A percentile compares a stretch with the other conserved stretches of the same genome.
Conservation (phyloP, 2,797 vertebrate species). For the Craterocephalus amniculus region DNA sequence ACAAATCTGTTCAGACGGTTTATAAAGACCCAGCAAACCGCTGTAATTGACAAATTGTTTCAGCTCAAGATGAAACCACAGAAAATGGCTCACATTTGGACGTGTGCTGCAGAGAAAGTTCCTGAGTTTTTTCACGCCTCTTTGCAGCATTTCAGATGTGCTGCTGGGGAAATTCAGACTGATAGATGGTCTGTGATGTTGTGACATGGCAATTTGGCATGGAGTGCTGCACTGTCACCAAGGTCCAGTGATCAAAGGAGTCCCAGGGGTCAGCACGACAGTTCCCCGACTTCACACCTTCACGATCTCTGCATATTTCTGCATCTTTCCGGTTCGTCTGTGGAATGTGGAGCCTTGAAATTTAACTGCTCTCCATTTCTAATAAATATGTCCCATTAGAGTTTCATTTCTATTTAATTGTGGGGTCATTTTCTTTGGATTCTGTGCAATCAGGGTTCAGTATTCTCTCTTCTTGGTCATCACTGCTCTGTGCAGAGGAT, state of each 20-base stretch:
- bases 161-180: conserved; percentile 35
- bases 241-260: conserved; percentile 74
- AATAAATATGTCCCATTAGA: no score
- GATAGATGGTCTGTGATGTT: conserved; percentile 65
- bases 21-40: not conserved
- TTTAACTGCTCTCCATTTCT: not conserved
- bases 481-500: not conserved
- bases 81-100: not conserved
- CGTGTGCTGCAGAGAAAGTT: not conserved
- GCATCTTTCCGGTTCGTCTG: conserved; percentile 28
- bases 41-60: not conserved
- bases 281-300: conserved; percentile 52
- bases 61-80: no score
- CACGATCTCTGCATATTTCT: conserved; percentile 35
- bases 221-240: conserved; percentile 61
- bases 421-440: not conserved
- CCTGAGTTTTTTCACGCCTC: not conserved
- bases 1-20: not conserved
- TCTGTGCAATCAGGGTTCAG: not conserved
- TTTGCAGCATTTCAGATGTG: conserved; percentile 11
- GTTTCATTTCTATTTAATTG: fast-evolving
- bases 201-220: conserved; percentile 65
- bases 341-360: conserved; percentile 31
- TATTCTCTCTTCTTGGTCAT: not conserved
- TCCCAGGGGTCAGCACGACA: conserved; percentile 63